Base-by-base conservation (phyloP, 2,888 invertebrate genomes). In the Drepana falcataria region DNA sequence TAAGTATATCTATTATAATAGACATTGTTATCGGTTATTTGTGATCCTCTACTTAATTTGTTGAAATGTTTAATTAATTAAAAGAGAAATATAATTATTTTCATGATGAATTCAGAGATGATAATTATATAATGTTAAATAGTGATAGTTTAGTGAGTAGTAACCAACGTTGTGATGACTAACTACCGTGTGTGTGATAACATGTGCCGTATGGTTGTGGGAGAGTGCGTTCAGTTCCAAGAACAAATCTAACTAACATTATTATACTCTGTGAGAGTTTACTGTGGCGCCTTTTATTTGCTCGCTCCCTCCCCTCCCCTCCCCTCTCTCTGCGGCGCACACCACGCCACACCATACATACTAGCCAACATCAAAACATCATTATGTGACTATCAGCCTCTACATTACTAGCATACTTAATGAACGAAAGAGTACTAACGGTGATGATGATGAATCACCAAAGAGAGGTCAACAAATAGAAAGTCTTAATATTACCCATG, bases 201-300 rank as follows among this genome's bases (percentile, higher is more conserved):
- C 41, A 33, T 59, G 65, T 57, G 60, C 55, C 60, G 73, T 71
- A 70, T 72, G 70, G 63, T 66, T 65, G 69, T 59, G 64, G 66
- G 68, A 66, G 79, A 74, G 75, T 79, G 76, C 75, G 71, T 64
- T 64, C 69, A 75, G 85, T 86, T 85, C 85, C 71, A 85, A 85
- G 85, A 86, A 85, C 85, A 73, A 83, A 75, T 9, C 44, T 44
- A 44, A 9, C 44, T 44, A n/a, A n/a, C n/a, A 64, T 68, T 71
- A 82, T 73, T 73, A 79, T 71, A 84, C 85, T 86, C 85, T 86
- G 65, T 78, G 72, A 86, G 85, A 85, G 85, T 84, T 63, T 55
- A 64, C 52, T 53, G 53, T 40, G 35, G 33, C 35, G 64, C 56
- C 66, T 75, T 76, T 77, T 48, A 71, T 70, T 81, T 67, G 33